phyloP scores from a whole-genome alignment of 2,797 vertebrate genomes.

The Peromyscus aztecus region DNA sequence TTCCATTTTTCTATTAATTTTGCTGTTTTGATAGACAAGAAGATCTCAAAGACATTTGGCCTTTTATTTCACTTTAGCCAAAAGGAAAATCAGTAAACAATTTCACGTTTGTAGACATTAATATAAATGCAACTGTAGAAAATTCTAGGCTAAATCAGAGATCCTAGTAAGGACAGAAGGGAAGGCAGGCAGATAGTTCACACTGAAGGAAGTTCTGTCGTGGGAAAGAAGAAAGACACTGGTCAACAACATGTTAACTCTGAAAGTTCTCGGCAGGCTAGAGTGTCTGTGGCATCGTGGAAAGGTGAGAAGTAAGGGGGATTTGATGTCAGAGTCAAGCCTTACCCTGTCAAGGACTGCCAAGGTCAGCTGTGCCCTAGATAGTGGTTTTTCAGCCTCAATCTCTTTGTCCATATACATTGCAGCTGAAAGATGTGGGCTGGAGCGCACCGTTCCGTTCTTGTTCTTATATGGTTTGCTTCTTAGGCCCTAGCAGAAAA shows the following conservation, averaged over 20 bases:
- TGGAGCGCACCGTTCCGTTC: neutral
- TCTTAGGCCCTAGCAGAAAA: conserved; percentile 24
- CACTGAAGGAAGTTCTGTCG: fast-evolving
- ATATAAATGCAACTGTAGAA: neutral
- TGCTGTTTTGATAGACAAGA: neutral
- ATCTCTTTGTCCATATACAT: neutral
- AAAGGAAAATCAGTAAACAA: neutral
- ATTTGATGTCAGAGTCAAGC: neutral
- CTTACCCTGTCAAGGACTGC: too few species aligned
- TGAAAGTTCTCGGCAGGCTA: neutral
- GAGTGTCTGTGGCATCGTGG: fast-evolving
- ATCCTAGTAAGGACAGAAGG: neutral
- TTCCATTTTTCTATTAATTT: conserved; percentile 44
- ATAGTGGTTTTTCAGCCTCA: neutral
- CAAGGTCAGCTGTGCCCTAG: neutral
- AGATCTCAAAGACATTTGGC: conserved; percentile 24
- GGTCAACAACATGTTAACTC: neutral
- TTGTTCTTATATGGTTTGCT: neutral
- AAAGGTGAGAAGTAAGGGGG: neutral
- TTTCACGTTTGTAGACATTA: neutral
- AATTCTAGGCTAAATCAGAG: conserved; percentile 24
- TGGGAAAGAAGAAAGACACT: neutral
- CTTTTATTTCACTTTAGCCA: conserved; percentile 12
- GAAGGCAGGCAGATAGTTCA: neutral
- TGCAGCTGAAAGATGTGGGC: neutral